Evolutionary conservation across 2,797 vertebrate genomes (phyloP).

Genomic region (Acrossocheilus fasciatus): DNA sequence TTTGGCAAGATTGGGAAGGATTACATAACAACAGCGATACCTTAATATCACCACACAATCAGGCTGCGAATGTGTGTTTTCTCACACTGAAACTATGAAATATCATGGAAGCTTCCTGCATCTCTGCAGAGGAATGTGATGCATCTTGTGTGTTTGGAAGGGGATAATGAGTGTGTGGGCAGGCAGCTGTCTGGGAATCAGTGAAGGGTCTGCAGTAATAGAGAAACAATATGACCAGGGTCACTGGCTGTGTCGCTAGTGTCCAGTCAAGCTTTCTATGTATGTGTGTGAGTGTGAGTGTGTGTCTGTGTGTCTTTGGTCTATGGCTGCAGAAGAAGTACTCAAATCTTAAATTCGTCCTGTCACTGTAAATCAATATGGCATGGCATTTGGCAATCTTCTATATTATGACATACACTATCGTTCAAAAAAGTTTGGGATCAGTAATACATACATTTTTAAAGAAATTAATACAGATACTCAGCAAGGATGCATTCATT

Average conservation of each 20-base stretch:
- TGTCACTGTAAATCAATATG: not conserved
- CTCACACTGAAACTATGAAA: conserved; percentile 12
- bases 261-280: not conserved
- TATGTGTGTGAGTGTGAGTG: not conserved
- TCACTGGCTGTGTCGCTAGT: not conserved
- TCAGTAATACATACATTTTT: not conserved
- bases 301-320: not conserved
- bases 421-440: not conserved
- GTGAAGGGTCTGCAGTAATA: conserved; percentile 30
- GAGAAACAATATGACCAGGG: conserved; percentile 13
- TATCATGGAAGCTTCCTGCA: conserved; percentile 26
- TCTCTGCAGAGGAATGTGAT: conserved; percentile 20
- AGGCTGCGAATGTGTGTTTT: not conserved
- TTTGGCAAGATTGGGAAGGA: conserved; percentile 70
- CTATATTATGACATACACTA: not conserved
- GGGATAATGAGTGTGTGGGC: conserved; percentile 49
- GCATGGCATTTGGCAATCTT: not conserved
- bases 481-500: not conserved
- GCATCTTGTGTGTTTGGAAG: conserved; percentile 23
- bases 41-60: conserved; percentile 7
- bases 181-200: conserved; percentile 52
- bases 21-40: conserved; percentile 6
- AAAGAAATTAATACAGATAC: not conserved
- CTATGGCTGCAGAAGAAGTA: not conserved
- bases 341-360: not conserved